Evolutionary conservation across 2,113 vertebrate species (phyloP), one percentile per base, ranked within the genome.

Genomic region (Penelope pileata): DNA sequence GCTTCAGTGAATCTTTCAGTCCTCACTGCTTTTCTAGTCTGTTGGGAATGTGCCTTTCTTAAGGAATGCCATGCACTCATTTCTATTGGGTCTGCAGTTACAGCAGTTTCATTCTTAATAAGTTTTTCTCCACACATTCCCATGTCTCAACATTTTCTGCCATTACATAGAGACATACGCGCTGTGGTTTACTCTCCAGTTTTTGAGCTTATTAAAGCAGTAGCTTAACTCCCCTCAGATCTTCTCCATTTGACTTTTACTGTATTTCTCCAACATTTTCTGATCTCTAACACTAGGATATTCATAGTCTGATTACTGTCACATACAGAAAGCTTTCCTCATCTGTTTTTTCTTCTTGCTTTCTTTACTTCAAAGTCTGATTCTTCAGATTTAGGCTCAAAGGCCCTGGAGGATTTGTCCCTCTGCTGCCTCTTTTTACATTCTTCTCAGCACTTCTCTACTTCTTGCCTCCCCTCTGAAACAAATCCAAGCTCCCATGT

Each of bases 21-120:
- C 90, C 34, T 62, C 54, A 29, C 18, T 40, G 48, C 10, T 50
- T 26, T 34, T 38, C 47, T 42, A 85, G 22, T 29, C n/a, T 15
- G 21, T 40, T 40, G 5, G 2, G 21, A 1, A 2, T 2, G 13
- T 17, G 5, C 3, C 16, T 16, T 5, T 53, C 9, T 22, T 12
- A 19, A 30, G 9, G 9, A 18, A 24, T 9, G 34, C 17, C 0
- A 2, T 8, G n/a, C n/a, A n/a, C n/a, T n/a, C n/a, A n/a, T n/a
- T n/a, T n/a, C n/a, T n/a, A n/a, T n/a, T n/a, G 13, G 13, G 2
- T 29, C 38, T 75, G 21, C 10, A 62, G 27, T 45, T 45, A 1
- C 0, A 60, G 14, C 14, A 7, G 14, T 42, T 84, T 47, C 16
- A 18, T 51, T 70, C 34, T 42, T 77, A 2, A 0, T 14, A 79